These are phyloP conservation scores for Hedychridium roseum DNA, from an alignment of 2,888 invertebrate species.

Conservation along the genomic window DNA sequence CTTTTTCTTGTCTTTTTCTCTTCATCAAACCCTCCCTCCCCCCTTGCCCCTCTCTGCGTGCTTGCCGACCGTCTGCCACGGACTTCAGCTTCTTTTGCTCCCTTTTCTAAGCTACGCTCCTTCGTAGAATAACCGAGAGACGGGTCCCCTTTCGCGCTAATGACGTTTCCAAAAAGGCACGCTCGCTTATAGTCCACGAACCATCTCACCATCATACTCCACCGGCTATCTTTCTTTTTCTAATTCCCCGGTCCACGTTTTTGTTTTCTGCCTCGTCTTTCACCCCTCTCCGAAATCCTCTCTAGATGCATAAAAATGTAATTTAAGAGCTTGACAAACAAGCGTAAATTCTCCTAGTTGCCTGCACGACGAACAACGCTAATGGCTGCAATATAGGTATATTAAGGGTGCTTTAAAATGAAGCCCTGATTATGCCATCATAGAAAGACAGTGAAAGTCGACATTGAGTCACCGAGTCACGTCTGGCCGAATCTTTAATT, in stretches of 20 bases:
- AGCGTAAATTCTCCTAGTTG: too few relatives aligned
- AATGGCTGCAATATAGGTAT: too few relatives aligned
- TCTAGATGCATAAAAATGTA: too few relatives aligned
- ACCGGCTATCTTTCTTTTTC: constrained; percentile 20
- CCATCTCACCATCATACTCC: constrained; percentile 18
- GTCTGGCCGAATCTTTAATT: too few relatives aligned
- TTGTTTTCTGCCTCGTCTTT: neutral
- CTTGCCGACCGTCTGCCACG: too few relatives aligned
- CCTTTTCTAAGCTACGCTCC: constrained; percentile 25
- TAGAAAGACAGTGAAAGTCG: too few relatives aligned
- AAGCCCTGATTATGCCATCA: too few relatives aligned
- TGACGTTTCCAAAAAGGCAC: constrained; percentile 51
- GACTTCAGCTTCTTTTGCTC: constrained; percentile 13
- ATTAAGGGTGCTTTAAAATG: too few relatives aligned
- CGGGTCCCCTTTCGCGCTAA: constrained; percentile 48
- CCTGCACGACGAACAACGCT: too few relatives aligned
- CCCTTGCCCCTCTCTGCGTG: neutral
- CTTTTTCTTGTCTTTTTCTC: constrained; percentile 18
- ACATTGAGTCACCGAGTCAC: too few relatives aligned
- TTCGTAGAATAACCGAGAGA: constrained; percentile 50
- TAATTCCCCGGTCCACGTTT: constrained; percentile 7
- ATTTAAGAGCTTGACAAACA: too few relatives aligned
- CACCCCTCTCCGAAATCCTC: too few relatives aligned
- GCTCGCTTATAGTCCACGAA: constrained; percentile 4
- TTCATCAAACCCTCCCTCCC: constrained; percentile 7